Evolutionary conservation across 2,797 vertebrate genomes (phyloP), one percentile per base, ranked within the genome.

Genomic region (Gephyroberyx darwinii): DNA sequence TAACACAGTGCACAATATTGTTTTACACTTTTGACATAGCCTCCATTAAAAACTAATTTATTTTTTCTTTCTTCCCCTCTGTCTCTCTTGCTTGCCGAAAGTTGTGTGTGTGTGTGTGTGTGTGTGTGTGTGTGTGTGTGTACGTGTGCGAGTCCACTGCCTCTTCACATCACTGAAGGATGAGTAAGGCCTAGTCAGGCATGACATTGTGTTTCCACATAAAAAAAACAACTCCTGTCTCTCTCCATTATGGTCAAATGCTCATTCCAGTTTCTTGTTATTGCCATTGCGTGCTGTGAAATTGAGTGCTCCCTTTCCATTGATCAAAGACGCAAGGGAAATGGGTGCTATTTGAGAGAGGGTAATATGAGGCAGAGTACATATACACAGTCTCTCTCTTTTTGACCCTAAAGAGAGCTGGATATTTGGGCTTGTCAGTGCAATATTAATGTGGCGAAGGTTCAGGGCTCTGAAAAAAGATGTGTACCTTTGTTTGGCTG

Each of bases 181-280:
- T 89, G 81, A 86, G 57, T 82, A 68, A 63, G 77, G 67, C 75
- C 75, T 31, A 86, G 58, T 89, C 88, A 91, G 79, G 82, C 89
- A 86, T 88, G 80, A 81, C 10, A 69, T 16, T 55, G 73, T 43
- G 71, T 85, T 69, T 82, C 78, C 69, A 84, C 77, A 83, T 58
- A n/a, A 66, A 67, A 47, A 47, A 45, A 66, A 41, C 68, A 35
- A 45, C 74, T 78, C 78, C 50, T 68, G 77, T 86, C 86, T 71
- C 61, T 74, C 59, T 86, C 66, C 65, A 88, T 89, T 81, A 87
- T 31, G 55, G 68, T 88, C 78, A 85, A 71, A 53, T 77, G 67
- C 51, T 77, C 73, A 77, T 81, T 77, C 63, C 35, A 61, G 12
- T 41, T 71, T 39, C 51, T 74, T 77, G 82, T 87, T 88, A 57